Percentiles rank a stretch among this genome's conserved stretches.
Evolutionary conservation across 2,113 vertebrate genomes (phyloP).

Genomic region (Aleadryas rufinucha): DNA sequence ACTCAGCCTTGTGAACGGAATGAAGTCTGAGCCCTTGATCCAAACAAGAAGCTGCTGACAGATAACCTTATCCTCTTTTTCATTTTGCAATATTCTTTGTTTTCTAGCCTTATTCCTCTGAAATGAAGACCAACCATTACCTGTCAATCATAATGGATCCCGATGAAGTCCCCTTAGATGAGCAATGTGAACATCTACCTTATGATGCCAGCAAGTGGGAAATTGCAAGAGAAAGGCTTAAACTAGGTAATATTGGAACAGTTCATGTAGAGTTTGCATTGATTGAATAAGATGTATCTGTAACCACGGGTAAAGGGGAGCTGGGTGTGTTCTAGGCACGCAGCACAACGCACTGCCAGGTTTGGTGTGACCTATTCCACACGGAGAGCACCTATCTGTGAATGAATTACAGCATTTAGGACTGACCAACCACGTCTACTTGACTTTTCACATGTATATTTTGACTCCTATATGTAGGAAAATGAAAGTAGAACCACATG

Average conservation of each 20-base stretch:
- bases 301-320: neutral
- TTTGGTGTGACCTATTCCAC: neutral
- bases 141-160: constrained; percentile 91
- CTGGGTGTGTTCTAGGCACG: neutral
- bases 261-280: neutral
- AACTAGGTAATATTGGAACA: constrained; percentile 77
- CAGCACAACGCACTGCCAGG: rapidly evolving
- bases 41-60: neutral
- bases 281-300: neutral
- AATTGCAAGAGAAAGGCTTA: constrained; percentile 89
- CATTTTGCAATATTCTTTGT: constrained; percentile 33
- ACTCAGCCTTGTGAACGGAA: neutral
- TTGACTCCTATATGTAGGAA: neutral
- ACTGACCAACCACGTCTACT: neutral
- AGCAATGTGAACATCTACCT: constrained; percentile 86
- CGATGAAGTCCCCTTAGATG: constrained; percentile 81
- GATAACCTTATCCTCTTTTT: neutral
- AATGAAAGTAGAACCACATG: neutral
- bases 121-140: constrained; percentile 80
- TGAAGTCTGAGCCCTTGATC: neutral
- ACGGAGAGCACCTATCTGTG: neutral
- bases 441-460: neutral
- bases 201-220: constrained; percentile 94
- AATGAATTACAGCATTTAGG: neutral
- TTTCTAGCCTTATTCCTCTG: constrained; percentile 75